phyloP scores from a whole-genome alignment of 2,888 invertebrate species.

The Drosophila anceps region DNA sequence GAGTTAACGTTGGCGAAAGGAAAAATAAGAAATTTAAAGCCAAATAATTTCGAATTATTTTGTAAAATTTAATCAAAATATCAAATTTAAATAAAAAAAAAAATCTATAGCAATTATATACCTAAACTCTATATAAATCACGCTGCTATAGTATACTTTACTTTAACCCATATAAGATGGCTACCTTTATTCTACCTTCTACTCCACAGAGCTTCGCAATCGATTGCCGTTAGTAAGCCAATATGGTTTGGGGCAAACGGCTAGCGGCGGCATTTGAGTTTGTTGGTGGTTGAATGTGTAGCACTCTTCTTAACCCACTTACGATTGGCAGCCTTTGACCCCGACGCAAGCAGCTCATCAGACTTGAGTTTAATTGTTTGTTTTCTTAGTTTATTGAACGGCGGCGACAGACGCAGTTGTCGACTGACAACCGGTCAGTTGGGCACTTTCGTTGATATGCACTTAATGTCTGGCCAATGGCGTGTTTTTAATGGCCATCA shows the following conservation, averaged over 20 bases:
- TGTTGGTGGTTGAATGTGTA: conserved; percentile 37
- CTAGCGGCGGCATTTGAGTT: conserved; percentile 34
- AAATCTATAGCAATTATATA: too few relatives aligned
- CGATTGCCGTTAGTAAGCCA: conserved; percentile 13
- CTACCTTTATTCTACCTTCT: neutral
- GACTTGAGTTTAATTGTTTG: conserved; percentile 67
- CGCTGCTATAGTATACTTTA: neutral
- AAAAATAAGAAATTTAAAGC: too few relatives aligned
- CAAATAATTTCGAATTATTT: too few relatives aligned
- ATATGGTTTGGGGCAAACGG: conserved; percentile 15
- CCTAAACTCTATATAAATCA: neutral
- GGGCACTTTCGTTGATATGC: conserved; percentile 61
- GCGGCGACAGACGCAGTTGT: conserved; percentile 32
- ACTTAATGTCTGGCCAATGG: conserved; percentile 73
- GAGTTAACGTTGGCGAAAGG: too few relatives aligned
- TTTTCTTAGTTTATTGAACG: conserved; percentile 73
- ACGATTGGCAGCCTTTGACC: conserved; percentile 45
- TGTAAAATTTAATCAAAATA: too few relatives aligned
- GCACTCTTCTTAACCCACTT: neutral
- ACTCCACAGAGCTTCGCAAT: conserved; percentile 7
- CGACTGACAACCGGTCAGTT: conserved; percentile 30
- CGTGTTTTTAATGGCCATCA: conserved; percentile 72
- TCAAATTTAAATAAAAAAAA: too few relatives aligned
- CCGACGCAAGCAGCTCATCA: conserved; percentile 44
- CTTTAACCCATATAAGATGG: neutral